These are phyloP conservation scores for Mycetomoellerius zeteki DNA, from an alignment of 1,140 invertebrate species.

Conservation along the genomic window DNA sequence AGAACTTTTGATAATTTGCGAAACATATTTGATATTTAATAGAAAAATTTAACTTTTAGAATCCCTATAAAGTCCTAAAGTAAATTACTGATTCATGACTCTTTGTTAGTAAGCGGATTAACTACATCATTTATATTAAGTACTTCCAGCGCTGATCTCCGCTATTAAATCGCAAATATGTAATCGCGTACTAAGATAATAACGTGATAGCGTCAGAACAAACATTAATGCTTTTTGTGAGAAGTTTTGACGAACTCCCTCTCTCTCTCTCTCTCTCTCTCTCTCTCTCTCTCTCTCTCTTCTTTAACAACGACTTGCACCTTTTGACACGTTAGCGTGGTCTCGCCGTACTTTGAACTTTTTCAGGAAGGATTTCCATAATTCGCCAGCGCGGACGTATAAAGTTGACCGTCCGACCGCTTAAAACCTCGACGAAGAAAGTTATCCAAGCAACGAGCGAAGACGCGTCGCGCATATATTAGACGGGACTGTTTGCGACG, in stretches of 20 bases:
- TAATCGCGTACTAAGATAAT: constrained; percentile 10
- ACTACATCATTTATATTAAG: constrained; percentile 1
- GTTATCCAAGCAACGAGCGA: constrained; percentile 64
- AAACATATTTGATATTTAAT: neutral
- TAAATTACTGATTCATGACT: neutral
- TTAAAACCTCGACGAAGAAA: constrained; percentile 66
- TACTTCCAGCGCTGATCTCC: neutral
- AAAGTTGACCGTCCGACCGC: constrained; percentile 65
- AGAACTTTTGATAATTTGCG: neutral
- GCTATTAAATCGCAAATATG: constrained; percentile 22
- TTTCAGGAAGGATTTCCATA: constrained; percentile 67
- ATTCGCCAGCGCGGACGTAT: constrained; percentile 61
- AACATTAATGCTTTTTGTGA: constrained; percentile 54
- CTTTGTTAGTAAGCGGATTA: constrained; percentile 4
- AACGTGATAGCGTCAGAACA: constrained; percentile 24
- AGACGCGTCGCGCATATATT: constrained; percentile 66
- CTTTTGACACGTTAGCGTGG: constrained; percentile 57
- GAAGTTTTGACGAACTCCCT: constrained; percentile 48
- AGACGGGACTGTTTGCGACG: constrained; percentile 58
- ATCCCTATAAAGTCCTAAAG: neutral
- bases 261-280: too few species aligned
- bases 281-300: too few species aligned
- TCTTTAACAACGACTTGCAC: constrained; percentile 54
- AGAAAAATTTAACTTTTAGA: neutral
- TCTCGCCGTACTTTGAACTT: constrained; percentile 49